A percentile compares a stretch with the other conserved stretches of the same genome.
Conservation (phyloP, 1,140 invertebrate genomes). For the Drosophila dunni region DNA sequence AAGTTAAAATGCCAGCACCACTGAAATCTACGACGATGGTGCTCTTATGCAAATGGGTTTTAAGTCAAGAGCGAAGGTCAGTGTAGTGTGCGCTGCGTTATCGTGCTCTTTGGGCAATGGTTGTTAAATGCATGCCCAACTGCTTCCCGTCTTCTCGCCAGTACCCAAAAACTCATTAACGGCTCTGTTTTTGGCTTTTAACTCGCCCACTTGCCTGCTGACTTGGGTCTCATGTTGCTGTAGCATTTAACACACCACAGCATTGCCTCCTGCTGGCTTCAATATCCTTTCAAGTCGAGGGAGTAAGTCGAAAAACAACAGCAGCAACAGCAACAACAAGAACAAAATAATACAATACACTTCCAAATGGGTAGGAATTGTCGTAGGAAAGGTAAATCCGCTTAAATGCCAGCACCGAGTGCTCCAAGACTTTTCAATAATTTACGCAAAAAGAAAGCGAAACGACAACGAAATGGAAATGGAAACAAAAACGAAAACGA, state of each 20-base stretch:
- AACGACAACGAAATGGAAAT: neutral
- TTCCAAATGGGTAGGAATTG: slow-evolving; percentile 4
- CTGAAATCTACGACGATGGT: neutral
- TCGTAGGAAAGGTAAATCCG: slow-evolving; percentile 50
- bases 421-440: slow-evolving; percentile 74
- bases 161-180: slow-evolving; percentile 71
- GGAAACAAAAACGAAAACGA: neutral
- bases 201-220: slow-evolving; percentile 38
- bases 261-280: slow-evolving; percentile 22
- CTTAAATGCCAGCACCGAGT: slow-evolving; percentile 55
- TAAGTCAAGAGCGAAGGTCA: slow-evolving; percentile 78
- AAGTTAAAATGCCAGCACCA: too few relatives aligned
- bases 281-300: slow-evolving; percentile 43
- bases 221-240: slow-evolving; percentile 29
- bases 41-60: slow-evolving; percentile 78
- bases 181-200: slow-evolving; percentile 62
- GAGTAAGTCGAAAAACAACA: slow-evolving; percentile 5
- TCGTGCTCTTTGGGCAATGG: slow-evolving; percentile 29
- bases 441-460: slow-evolving; percentile 54
- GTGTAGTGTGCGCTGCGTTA: slow-evolving; percentile 44
- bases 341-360: neutral
- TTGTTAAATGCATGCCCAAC: slow-evolving; percentile 61
- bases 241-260: slow-evolving; percentile 55
- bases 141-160: slow-evolving; percentile 20
- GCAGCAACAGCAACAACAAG: neutral